Conservation (phyloP, 2,888 invertebrate species). For the Lucinisca nassula region DNA sequence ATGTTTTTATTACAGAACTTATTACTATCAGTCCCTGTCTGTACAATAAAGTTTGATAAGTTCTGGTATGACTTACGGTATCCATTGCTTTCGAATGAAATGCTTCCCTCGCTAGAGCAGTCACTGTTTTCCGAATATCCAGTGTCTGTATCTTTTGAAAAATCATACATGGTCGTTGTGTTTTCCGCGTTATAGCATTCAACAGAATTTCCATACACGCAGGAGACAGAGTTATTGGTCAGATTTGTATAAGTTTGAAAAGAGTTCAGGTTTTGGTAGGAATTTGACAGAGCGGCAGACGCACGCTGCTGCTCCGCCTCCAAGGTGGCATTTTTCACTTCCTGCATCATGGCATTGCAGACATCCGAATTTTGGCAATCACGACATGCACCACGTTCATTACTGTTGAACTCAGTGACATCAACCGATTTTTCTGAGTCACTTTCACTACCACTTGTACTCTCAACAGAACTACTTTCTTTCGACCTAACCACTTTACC, state of each 20-base stretch:
- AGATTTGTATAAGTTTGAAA: conserved; percentile 60
- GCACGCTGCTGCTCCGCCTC: conserved; percentile 75
- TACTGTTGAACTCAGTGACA: conserved; percentile 85
- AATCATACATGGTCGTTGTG: conserved; percentile 81
- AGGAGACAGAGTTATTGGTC: conserved; percentile 47
- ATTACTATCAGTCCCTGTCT: conserved; percentile 7
- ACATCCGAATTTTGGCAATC: conserved; percentile 87
- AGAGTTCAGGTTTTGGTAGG: conserved; percentile 52
- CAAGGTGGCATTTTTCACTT: conserved; percentile 80
- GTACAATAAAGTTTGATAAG: conserved; percentile 50
- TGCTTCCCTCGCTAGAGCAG: conserved; percentile 84
- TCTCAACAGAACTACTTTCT: conserved; percentile 36
- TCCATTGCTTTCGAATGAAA: conserved; percentile 56
- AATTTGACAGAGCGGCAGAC: conserved; percentile 52
- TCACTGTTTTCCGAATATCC: conserved; percentile 87
- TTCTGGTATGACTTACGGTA: conserved; percentile 78
- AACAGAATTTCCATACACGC: conserved; percentile 47
- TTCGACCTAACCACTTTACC: conserved; percentile 74
- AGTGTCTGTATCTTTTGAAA: conserved; percentile 86
- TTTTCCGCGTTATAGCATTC: conserved; percentile 83
- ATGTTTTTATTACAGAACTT: conserved; percentile 45
- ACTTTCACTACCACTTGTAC: conserved; percentile 24
- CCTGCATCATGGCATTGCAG: conserved; percentile 86
- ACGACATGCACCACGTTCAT: conserved; percentile 86
- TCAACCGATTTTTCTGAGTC: conserved; percentile 89